phyloP scores from a whole-genome alignment of 92 coral and sea anemone genomes.

The Actinernus sp. region DNA sequence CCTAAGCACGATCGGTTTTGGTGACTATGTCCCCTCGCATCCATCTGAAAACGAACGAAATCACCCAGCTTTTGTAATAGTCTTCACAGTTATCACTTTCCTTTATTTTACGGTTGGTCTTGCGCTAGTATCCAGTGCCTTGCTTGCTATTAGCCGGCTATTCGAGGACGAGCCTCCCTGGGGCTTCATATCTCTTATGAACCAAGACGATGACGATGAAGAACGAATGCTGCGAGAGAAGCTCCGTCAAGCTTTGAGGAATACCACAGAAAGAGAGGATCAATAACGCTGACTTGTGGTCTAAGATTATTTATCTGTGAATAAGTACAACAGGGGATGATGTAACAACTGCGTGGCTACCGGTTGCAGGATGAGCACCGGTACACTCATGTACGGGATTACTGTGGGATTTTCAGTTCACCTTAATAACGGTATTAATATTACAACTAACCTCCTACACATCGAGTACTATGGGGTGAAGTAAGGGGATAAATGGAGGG shows the following conservation, averaged over 20 bases:
- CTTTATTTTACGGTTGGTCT: conserved; percentile 97
- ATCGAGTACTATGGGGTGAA: no score
- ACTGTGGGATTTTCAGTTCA: no score
- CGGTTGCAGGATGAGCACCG: no score
- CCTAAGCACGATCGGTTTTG: conserved; percentile 96
- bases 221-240: conserved; percentile 76
- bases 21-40: conserved; percentile 96
- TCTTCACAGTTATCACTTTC: conserved; percentile 94
- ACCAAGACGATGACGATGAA: conserved; percentile 75
- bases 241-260: conserved; percentile 38
- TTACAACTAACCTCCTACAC: no score
- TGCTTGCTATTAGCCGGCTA: conserved; percentile 94
- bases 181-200: conserved; percentile 90
- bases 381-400: no score
- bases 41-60: conserved; percentile 79
- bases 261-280: conserved; percentile 34
- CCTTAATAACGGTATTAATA: no score
- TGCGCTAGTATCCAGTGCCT: conserved; percentile 97
- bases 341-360: no score
- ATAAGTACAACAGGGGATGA: no score
- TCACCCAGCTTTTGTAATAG: conserved; percentile 91
- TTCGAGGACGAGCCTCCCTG: conserved; percentile 98
- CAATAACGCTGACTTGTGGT: no score
- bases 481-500: no score
- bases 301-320: no score